Evolutionary conservation across 2,797 vertebrate species (phyloP), one percentile per base, ranked within the genome.

Genomic region (Rhinella marina): DNA sequence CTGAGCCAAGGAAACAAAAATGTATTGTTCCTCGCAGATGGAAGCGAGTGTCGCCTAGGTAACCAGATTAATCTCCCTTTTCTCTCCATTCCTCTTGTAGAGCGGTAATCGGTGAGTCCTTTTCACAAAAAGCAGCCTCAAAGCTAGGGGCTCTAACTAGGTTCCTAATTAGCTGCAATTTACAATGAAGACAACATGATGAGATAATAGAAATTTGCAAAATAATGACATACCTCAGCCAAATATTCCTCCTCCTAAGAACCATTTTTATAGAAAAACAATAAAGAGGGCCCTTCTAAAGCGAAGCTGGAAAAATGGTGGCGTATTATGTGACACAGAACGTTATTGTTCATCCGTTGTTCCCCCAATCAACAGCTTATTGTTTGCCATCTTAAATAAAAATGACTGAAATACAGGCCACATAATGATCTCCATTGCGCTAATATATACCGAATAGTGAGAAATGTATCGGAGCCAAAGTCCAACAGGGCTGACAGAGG

Each of bases 151-250:
- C 97, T 97, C 98, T 98, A 99, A 98, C 98, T 98, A 99, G 98
- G 97, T 97, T 97, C 97, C 98, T 99, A 99, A 99, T 99, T 99
- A 99, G 98, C 98, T 96, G 97, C 98, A 98, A 99, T 99, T 96
- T 98, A 99, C 98, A 99, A 99, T 99, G 98, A 98, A 99, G 98
- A 99, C 98, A 99, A 99, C 98, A 99, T 99, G 98, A 99, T 99
- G 97, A 99, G 98, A 99, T 99, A 99, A 99, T 99, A 98, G 97
- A 99, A 98, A 99, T 99, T 99, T 99, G 98, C 98, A 99, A 98
- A 99, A 99, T 99, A 99, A 99, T 99, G 98, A 99, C 98, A 99
- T 99, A 99, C 98, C 98, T 98, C 97, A 96, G 97, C 97, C 98
- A 99, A 99, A 99, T 99, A 99, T 99, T 99, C 98, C 98, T 99